Base-by-base conservation (phyloP, 2,797 vertebrate genomes). In the Tachyglossus aculeatus region DNA sequence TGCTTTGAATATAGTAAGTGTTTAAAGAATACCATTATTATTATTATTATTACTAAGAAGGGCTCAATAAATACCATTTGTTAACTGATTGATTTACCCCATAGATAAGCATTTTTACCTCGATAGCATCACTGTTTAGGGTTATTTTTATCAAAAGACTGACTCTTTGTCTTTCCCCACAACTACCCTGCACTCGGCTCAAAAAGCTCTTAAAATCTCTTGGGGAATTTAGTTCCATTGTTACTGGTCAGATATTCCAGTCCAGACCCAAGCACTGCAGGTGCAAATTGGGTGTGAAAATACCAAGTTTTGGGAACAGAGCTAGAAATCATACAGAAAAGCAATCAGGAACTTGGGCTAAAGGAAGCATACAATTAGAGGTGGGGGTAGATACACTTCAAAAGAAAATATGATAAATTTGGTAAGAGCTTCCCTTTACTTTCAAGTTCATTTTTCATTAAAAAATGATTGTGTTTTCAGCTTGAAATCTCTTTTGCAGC, bases 381-480 rank as follows among this genome's bases (percentile, higher is more conserved):
- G n/a, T n/a, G n/a, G 57, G 36, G 32, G 41, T 74, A 84, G 83
- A 37, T 38, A 24, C 21, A 54, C 60, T 77, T 77, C 48, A 60
- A 72, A 82, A 58, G 19, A 76, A 82, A 75, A 29, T 33, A 47
- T 0, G 0, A 48, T 37, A 39, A 80, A 69, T 77, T 85, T 71
- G 62, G 18, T 77, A 51, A 32, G 55, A 75, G 53, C 59, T 48
- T 74, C 60, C 22, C 69, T 59, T 68, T 65, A 47, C 15, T 81
- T 82, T 67, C 44, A 27, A 67, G 45, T 78, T 81, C 71, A 54
- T 84, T 86, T 89, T 89, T 62, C 50, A 44, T 52, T 67, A 67
- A 74, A 80, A 84, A 78, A 77, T 72, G 32, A 68, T 84, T 82
- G 73, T 57, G 79, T 80, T 82, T 87, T 86, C 73, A 77, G 66